phyloP scores from a whole-genome alignment of 2,113 vertebrate species.

The Pangasianodon gigas region DNA sequence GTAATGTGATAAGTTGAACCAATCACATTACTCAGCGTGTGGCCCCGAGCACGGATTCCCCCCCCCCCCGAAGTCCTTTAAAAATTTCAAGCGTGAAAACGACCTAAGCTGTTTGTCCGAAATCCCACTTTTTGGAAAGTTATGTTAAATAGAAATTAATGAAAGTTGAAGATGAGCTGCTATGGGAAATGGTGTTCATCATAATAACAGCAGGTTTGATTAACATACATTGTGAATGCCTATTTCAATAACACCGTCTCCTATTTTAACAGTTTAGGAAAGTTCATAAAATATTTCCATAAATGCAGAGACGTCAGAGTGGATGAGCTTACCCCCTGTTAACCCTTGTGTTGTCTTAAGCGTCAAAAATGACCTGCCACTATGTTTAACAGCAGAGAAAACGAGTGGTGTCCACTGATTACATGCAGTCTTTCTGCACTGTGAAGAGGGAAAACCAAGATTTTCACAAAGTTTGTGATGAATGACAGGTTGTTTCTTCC shows the following conservation, averaged over 20 bases:
- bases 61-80: neutral
- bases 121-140: neutral
- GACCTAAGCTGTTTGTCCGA: neutral
- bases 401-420: no score
- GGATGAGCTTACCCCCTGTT: neutral
- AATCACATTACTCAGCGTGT: neutral
- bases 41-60: no score
- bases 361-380: no score
- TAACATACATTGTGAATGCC: neutral
- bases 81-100: neutral
- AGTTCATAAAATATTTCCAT: neutral
- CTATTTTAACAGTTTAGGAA: neutral
- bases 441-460: no score
- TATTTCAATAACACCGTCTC: neutral
- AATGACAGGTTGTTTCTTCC: no score
- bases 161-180: neutral
- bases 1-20: neutral
- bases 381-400: no score
- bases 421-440: no score
- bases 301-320: neutral
- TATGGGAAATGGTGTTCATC: neutral
- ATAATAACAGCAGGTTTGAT: neutral
- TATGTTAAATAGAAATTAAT: neutral
- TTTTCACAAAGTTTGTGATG: no score
- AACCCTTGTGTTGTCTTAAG: no score